Conservation (phyloP, 2,888 invertebrate genomes). For the Glomeris marginata region DNA sequence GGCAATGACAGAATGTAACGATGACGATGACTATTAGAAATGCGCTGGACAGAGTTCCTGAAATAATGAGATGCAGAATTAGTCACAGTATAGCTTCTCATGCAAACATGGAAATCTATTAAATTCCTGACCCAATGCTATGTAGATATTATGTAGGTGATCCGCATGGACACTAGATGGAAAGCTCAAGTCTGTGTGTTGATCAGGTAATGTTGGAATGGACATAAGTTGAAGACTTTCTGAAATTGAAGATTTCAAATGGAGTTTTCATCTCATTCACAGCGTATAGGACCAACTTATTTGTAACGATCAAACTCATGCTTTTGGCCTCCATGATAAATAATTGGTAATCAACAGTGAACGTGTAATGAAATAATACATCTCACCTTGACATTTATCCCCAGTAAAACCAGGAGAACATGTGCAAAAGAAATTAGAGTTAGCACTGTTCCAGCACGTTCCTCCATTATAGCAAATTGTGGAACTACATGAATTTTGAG, state of each 20-base stretch:
- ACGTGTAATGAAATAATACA: no score
- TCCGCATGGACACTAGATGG: slow-evolving; percentile 36
- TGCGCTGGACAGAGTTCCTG: slow-evolving; percentile 49
- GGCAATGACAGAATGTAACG: slow-evolving; percentile 61
- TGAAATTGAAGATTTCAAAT: slow-evolving; percentile 25
- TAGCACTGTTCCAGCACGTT: slow-evolving; percentile 58
- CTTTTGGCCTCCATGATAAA: not conserved
- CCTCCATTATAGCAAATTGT: slow-evolving; percentile 61
- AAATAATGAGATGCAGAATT: not conserved
- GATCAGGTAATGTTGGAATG: slow-evolving; percentile 29
- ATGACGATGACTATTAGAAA: slow-evolving; percentile 57
- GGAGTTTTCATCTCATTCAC: not conserved
- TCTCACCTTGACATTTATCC: slow-evolving; percentile 22
- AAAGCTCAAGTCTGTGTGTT: slow-evolving; percentile 25
- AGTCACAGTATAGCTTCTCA: not conserved
- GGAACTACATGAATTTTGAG: slow-evolving; percentile 47
- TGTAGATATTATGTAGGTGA: slow-evolving; percentile 57
- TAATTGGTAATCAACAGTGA: not conserved
- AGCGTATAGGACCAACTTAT: no score
- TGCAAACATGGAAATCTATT: not conserved
- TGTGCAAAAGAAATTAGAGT: slow-evolving; percentile 27
- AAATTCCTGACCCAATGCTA: slow-evolving; percentile 47
- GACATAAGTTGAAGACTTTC: slow-evolving; percentile 56
- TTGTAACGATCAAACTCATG: not conserved
- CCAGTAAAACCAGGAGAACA: slow-evolving; percentile 24